Percentiles rank a stretch among this genome's conserved stretches.
Conservation (phyloP, 2,113 vertebrate genomes). For the Notarius quadriscutis region DNA sequence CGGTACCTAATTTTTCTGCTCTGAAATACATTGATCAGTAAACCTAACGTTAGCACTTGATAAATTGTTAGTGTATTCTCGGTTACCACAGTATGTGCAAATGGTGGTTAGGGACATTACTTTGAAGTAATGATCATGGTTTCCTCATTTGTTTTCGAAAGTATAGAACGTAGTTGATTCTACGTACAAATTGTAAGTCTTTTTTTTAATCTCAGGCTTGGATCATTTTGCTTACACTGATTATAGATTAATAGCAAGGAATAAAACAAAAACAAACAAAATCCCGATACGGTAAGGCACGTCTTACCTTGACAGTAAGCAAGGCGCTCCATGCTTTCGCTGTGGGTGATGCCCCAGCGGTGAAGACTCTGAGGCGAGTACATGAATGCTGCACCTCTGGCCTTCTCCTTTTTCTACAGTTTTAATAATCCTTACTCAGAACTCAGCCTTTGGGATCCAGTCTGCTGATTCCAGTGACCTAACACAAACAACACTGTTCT, state of each 20-base stretch:
- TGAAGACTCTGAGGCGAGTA: slow-evolving; percentile 80
- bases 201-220: not conserved
- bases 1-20: not conserved
- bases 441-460: slow-evolving; percentile 7
- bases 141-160: not conserved
- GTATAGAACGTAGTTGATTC: not conserved
- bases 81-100: not conserved
- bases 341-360: slow-evolving; percentile 78
- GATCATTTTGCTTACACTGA: not conserved
- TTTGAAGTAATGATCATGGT: not conserved
- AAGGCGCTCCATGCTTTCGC: slow-evolving; percentile 76
- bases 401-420: slow-evolving; percentile 6
- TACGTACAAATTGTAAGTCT: not conserved
- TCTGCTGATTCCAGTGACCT: slow-evolving; percentile 10
- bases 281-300: not conserved
- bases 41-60: not conserved
- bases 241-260: not conserved
- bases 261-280: not conserved
- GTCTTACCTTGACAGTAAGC: slow-evolving; percentile 75
- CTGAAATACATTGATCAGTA: not conserved
- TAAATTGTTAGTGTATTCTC: not conserved
- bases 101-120: not conserved
- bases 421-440: not conserved
- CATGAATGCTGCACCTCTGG: slow-evolving; percentile 57
- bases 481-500: not conserved